Evolutionary conservation across 2,888 invertebrate genomes (phyloP), one percentile per base, ranked within the genome.

Genomic region (Xanthia icteritia): DNA sequence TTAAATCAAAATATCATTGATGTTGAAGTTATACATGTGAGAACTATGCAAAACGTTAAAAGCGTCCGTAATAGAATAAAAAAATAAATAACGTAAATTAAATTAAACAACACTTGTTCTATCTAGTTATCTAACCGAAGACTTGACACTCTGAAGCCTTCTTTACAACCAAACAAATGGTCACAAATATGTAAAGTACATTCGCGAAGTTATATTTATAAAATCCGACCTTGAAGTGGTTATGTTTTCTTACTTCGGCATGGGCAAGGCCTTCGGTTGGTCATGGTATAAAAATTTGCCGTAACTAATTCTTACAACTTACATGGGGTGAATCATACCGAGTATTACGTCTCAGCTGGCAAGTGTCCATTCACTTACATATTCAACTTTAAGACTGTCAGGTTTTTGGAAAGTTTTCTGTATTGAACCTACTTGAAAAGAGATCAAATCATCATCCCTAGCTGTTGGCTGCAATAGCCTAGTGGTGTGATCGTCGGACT

Each of bases 211-310:
- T 56, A 74, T 48, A 39, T 42, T 56, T 36, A 65, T 51, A 56
- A 54, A 42, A 31, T 11, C 39, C 54, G 82, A 71, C 85, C 77
- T 83, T 83, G 63, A 60, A 76, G 17, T 48, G 58, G 69, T 76
- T 77, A 73, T 85, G 64, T 82, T 67, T 64, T 71, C 45, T 71
- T 73, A 71, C 1, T 45, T n/a, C 75, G 79, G 60, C 81, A 81
- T 75, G 66, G 68, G 61, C 73, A 65, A 63, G 77, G 83, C 70
- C 73, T 77, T 82, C 36, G 31, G 20, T 68, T 64, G 77, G 86
- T 82, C 86, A 85, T 85, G 86, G 86, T 77, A 51, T 82, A 70
- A 72, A 84, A 81, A 83, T 77, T 61, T 82, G 65, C 86, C 83
- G 71, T 65, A 85, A 73, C 73, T 77, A 85, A 83, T 83, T 77